Percentiles rank a stretch among this genome's conserved stretches.
Evolutionary conservation across 2,888 invertebrate genomes (phyloP).

Genomic region (Cantharis flavilabris): DNA sequence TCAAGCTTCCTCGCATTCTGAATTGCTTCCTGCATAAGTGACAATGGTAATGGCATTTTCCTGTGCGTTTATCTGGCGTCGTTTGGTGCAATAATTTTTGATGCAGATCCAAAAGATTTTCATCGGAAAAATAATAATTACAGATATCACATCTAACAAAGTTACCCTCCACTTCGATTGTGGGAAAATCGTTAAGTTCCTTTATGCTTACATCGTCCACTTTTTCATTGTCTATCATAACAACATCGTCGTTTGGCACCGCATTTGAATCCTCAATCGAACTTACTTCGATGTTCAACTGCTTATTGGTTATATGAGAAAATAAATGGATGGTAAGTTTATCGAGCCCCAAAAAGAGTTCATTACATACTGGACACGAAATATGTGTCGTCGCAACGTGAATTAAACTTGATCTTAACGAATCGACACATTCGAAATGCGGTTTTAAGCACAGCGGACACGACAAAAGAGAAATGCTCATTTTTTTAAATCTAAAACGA

Average conservation of each 20-base stretch:
- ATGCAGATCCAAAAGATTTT: slow-evolving; percentile 73
- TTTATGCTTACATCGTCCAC: background rate
- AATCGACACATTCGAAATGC: slow-evolving; percentile 72
- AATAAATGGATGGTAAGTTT: slow-evolving; percentile 84
- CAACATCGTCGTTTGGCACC: background rate
- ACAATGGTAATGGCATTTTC: slow-evolving; percentile 63
- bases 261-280: background rate
- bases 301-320: slow-evolving; percentile 59
- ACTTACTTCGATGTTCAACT: background rate
- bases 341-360: slow-evolving; percentile 75
- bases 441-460: slow-evolving; percentile 79
- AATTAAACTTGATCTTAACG: slow-evolving; percentile 72
- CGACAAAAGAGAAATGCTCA: slow-evolving; percentile 59
- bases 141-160: slow-evolving; percentile 69
- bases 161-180: slow-evolving; percentile 53
- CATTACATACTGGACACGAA: slow-evolving; percentile 78
- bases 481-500: slow-evolving; percentile 21
- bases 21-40: slow-evolving; percentile 80
- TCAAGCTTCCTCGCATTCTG: slow-evolving; percentile 80
- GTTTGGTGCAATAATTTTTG: slow-evolving; percentile 70
- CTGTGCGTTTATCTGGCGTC: slow-evolving; percentile 47
- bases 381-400: slow-evolving; percentile 76
- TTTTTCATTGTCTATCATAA: background rate
- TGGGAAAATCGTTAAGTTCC: background rate
- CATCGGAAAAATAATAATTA: slow-evolving; percentile 72